Base-by-base conservation (phyloP, 2,888 invertebrate species). In the Nymphalis polychloros region DNA sequence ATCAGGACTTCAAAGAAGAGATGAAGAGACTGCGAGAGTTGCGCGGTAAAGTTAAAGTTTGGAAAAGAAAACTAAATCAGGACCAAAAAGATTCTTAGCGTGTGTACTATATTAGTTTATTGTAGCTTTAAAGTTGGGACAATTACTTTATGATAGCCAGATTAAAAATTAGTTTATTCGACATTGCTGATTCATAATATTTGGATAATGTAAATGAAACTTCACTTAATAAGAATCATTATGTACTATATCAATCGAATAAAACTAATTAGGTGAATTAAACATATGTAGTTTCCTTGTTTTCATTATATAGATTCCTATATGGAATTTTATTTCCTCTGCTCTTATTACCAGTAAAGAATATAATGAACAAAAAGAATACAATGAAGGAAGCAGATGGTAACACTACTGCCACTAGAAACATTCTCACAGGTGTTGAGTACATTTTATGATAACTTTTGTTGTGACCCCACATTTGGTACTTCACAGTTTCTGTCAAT, bases 1-100 rank as follows among this genome's bases (percentile, higher is more conserved):
- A 98, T 86, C 94, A 95, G 81, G 98, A 98, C 87, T 98, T 97
- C 81, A 95, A 95, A 76, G 97, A 98, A 62, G 98, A 98, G 89
- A 97, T 97, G 95, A 93, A 94, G 75, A 93, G 97, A 68, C 88
- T 97, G 77, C 93, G 96, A 67, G 95, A 94, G 68, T 90, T 98
- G 19, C 90, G 97, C 68, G 98, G 98, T 13, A 98, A 97, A 84
- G 94, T 93, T 1, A 92, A 94, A 69, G 90, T 90, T 20, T 92
- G 90, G 91, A 83, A 79, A 53, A 90, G 89, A 86, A 73, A 79
- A 86, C 27, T 78, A 82, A 75, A 76, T 59, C 63, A 73, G 35
- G 72, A 75, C 23, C 71, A 75, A 27, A 68, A 73, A 55, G 69
- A 72, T 50, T 69, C 70, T 46, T 52, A 47, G 20, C 49, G 1